Evolutionary conservation across 2,797 vertebrate species (phyloP).

Genomic region (Rachycentron canadum): DNA sequence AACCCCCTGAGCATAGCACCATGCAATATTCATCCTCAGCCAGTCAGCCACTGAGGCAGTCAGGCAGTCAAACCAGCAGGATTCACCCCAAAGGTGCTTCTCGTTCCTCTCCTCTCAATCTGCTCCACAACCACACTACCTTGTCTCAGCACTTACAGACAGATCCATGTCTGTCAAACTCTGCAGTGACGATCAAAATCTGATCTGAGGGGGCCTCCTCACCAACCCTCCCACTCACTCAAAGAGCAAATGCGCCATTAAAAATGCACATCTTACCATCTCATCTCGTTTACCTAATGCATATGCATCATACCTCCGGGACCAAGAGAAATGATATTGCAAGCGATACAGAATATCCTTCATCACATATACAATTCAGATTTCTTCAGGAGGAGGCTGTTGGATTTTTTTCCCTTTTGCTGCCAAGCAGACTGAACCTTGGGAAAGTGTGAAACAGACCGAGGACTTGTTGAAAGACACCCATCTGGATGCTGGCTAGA

Average conservation of each 20-base stretch:
- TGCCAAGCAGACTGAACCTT: constrained; percentile 73
- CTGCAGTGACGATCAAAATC: constrained; percentile 79
- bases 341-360: constrained; percentile 78
- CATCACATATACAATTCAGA: constrained; percentile 83
- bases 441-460: constrained; percentile 76
- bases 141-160: constrained; percentile 72
- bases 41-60: constrained; percentile 67
- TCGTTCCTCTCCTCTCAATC: constrained; percentile 73
- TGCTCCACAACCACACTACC: constrained; percentile 71
- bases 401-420: constrained; percentile 37
- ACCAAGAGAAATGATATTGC: constrained; percentile 79
- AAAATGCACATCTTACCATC: constrained; percentile 85
- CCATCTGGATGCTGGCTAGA: constrained; percentile 76
- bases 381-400: constrained; percentile 72
- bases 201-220: constrained; percentile 70
- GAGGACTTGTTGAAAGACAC: constrained; percentile 83
- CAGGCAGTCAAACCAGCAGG: constrained; percentile 72
- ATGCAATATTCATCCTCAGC: constrained; percentile 86
- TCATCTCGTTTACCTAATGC: constrained; percentile 85
- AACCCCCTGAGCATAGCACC: constrained; percentile 75
- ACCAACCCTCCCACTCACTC: constrained; percentile 80
- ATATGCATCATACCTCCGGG: constrained; percentile 86
- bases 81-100: constrained; percentile 79
- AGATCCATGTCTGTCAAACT: constrained; percentile 80
- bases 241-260: constrained; percentile 85